Evolutionary conservation across 2,797 vertebrate genomes (phyloP), one percentile per base, ranked within the genome.

Genomic region (Scolopax rusticola): DNA sequence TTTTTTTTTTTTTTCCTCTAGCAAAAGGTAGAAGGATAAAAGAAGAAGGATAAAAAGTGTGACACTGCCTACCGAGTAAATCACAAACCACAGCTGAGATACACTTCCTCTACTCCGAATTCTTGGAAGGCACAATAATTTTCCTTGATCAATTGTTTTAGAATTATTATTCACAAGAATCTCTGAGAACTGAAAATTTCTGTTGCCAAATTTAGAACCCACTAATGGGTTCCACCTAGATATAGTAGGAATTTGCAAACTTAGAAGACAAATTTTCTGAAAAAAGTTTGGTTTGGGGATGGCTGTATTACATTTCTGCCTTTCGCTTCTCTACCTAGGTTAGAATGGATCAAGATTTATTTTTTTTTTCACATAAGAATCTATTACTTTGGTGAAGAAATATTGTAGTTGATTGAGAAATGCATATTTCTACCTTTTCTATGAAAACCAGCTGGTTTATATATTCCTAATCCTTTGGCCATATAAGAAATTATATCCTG

Each of bases 121-220:
- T 71, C 36, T 65, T 95, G 59, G 73, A 95, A 96, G 78, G 75
- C 80, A 76, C 73, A 85, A 32, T n/a, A 54, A 32, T 89, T 65
- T 74, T 63, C 54, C 36, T 86, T 7, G 28, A 38, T 87, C 23
- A 33, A 17, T 94, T 70, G 68, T 69, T 92, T 76, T 50, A 65
- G 68, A 80, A 88, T 93, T 50, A 68, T 63, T 8, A 84, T 73
- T 38, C 47, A 65, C 12, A 86, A 45, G 27, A 32, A 48, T 82
- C n/a, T 54, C n/a, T 23, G 41, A 78, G 36, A 53, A 61, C 7
- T 57, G n/a, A 36, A 88, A 82, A 84, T 56, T 84, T 51, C 21
- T 63, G 9, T 56, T 57, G 59, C 15, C 38, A 61, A 41, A 89
- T 80, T 64, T 50, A 74, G 43, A 94, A 56, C 15, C 11, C 25